Evolutionary conservation across 2,113 vertebrate species (phyloP).

Genomic region (Sorex fumeus): DNA sequence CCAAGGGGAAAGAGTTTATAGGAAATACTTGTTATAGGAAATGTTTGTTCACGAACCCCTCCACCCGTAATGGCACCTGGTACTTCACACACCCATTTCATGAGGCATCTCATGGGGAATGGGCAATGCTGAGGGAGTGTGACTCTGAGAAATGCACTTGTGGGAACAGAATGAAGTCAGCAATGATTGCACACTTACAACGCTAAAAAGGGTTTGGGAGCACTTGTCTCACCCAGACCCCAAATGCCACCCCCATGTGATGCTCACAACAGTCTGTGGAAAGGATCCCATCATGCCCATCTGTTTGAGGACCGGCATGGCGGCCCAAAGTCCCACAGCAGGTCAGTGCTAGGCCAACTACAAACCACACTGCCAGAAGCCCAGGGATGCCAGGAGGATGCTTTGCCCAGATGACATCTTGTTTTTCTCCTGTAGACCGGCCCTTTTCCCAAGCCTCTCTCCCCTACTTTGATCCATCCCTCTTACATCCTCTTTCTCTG

Average conservation of each 20-base stretch:
- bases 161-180: too few species aligned
- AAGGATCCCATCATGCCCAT: too few species aligned
- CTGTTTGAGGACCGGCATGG: not conserved
- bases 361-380: not conserved
- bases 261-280: not conserved
- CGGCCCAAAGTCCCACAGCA: not conserved
- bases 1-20: too few species aligned
- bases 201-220: too few species aligned
- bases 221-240: not conserved
- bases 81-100: too few species aligned
- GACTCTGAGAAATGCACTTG: too few species aligned
- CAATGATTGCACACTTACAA: too few species aligned
- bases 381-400: not conserved
- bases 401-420: not conserved
- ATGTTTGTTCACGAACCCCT: too few species aligned
- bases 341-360: not conserved
- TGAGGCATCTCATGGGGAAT: too few species aligned
- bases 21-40: too few species aligned
- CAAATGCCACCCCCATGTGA: fast-evolving
- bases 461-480: not conserved
- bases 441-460: not conserved
- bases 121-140: too few species aligned
- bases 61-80: too few species aligned
- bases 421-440: not conserved
- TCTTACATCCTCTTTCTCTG: not conserved